Percentiles rank a stretch among this genome's conserved stretches.
These are phyloP conservation scores for Himalopsyche tibetana DNA, from an alignment of 2,888 invertebrate species.

Conservation along the genomic window DNA sequence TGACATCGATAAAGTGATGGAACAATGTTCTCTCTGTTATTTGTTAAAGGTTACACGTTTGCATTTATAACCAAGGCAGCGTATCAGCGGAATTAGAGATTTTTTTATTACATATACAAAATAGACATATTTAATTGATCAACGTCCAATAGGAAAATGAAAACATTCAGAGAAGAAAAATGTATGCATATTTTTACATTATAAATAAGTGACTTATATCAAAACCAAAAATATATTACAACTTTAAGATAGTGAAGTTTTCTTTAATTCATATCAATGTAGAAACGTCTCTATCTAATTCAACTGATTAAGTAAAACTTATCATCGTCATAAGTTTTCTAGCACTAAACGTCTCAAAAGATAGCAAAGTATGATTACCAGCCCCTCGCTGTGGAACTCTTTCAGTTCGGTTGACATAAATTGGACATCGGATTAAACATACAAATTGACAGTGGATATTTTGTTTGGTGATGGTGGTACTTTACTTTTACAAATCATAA, in stretches of 20 bases:
- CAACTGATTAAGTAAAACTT: no score
- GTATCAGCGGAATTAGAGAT: background rate
- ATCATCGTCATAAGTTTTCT: no score
- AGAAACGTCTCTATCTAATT: no score
- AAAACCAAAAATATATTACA: background rate
- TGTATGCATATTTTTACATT: background rate
- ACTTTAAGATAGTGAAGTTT: background rate
- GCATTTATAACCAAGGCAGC: conserved; percentile 25
- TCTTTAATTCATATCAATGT: no score
- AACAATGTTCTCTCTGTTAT: background rate
- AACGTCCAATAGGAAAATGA: conserved; percentile 55
- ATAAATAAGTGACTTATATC: conserved; percentile 4
- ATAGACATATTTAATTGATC: conserved; percentile 48
- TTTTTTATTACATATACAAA: conserved; percentile 31
- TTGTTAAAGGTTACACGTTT: background rate
- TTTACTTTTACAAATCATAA: no score
- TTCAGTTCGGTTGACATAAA: no score
- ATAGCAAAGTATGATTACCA: no score
- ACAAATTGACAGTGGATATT: no score
- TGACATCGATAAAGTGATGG: background rate
- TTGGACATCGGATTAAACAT: no score
- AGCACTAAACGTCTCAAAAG: no score
- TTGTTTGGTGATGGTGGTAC: no score
- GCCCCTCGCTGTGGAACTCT: no score
- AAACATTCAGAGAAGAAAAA: conserved; percentile 48